A percentile compares a stretch with the other conserved stretches of the same genome.
These are phyloP conservation scores for Xenopus tropicalis DNA, from an alignment of 2,113 vertebrate species.

Conservation along the genomic window DNA sequence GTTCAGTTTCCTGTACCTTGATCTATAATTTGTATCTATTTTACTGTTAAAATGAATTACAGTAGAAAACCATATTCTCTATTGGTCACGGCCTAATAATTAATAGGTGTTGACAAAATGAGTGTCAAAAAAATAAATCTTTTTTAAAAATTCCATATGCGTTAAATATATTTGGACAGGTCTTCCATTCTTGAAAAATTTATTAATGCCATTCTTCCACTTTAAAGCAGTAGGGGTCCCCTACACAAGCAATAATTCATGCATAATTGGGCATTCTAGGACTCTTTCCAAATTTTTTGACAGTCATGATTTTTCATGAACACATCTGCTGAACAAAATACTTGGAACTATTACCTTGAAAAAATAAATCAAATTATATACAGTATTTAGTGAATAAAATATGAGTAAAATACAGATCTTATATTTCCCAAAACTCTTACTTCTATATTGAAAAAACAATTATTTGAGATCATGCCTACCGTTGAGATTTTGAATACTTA, in stretches of 20 bases:
- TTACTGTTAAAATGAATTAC: slow-evolving; percentile 31
- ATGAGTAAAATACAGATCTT: not conserved
- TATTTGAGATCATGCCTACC: no score
- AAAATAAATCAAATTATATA: slow-evolving; percentile 49
- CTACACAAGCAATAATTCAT: slow-evolving; percentile 62
- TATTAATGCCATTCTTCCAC: slow-evolving; percentile 60
- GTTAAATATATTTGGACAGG: slow-evolving; percentile 65
- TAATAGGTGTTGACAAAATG: slow-evolving; percentile 63
- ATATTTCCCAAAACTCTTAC: no score
- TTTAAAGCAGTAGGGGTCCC: slow-evolving; percentile 66
- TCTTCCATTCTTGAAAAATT: slow-evolving; percentile 61
- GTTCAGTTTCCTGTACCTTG: no score
- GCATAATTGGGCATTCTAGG: slow-evolving; percentile 65
- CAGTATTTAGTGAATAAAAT: slow-evolving; percentile 36
- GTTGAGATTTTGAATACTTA: no score
- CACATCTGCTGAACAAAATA: slow-evolving; percentile 51
- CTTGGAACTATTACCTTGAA: slow-evolving; percentile 52
- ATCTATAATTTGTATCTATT: not conserved
- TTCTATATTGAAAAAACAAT: no score
- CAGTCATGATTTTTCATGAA: slow-evolving; percentile 63
- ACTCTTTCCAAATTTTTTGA: slow-evolving; percentile 63
- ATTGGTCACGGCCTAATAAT: slow-evolving; percentile 56
- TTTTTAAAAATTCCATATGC: slow-evolving; percentile 56
- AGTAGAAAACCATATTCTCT: not conserved
- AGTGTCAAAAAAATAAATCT: slow-evolving; percentile 46